A percentile compares a stretch with the other conserved stretches of the same genome.
phyloP scores from a whole-genome alignment of 35 echinoderm and acorn worm genomes.

The Strongylocentrotus purpuratus region DNA sequence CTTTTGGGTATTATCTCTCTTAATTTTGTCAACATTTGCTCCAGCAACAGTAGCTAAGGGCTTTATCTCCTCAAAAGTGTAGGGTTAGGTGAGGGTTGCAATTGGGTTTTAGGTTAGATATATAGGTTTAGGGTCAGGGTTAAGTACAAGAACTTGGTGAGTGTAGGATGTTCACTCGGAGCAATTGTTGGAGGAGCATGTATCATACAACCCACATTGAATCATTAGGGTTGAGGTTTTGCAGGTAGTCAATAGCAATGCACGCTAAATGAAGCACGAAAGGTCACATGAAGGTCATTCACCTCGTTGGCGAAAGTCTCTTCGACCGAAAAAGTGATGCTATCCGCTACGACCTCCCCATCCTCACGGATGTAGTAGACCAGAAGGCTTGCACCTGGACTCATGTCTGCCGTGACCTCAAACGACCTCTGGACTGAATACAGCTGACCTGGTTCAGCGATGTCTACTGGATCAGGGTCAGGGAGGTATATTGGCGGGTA shows the following conservation, averaged over 20 bases:
- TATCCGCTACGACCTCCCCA: constrained; percentile 83
- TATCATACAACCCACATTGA: no score
- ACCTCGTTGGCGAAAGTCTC: constrained; percentile 77
- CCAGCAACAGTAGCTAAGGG: no score
- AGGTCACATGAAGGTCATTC: background rate
- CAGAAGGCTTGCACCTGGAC: constrained; percentile 61
- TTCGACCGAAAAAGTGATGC: constrained; percentile 58
- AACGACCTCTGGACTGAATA: constrained; percentile 48
- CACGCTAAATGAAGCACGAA: background rate
- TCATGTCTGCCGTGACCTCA: constrained; percentile 72
- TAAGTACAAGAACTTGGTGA: no score
- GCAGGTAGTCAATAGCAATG: background rate
- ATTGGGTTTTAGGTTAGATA: no score
- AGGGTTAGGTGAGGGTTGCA: no score
- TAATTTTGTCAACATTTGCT: no score
- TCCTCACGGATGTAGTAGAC: constrained; percentile 81
- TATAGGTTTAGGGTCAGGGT: no score
- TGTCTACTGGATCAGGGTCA: constrained; percentile 45
- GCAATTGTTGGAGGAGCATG: no score
- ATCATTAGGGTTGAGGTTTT: no score
- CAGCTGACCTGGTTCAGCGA: constrained; percentile 66
- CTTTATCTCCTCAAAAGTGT: no score
- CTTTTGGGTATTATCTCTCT: no score
- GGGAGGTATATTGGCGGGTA: background rate
- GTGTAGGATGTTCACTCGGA: no score